A percentile compares a stretch with the other conserved stretches of the same genome.
Evolutionary conservation across 2,797 vertebrate genomes (phyloP).

Genomic region (Crenuchus spilurus): DNA sequence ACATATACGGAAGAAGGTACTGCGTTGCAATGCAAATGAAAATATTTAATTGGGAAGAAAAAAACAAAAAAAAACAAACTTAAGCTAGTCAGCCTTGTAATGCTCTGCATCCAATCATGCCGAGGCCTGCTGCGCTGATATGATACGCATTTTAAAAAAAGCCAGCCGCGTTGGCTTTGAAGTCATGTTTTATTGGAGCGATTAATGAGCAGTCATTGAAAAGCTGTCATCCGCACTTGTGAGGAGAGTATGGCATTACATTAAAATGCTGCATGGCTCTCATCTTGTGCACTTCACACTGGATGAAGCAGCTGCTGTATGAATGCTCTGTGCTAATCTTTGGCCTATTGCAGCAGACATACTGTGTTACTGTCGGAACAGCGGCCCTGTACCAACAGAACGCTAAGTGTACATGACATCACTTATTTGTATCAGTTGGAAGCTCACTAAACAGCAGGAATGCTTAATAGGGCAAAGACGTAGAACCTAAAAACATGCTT

Average conservation of each 20-base stretch:
- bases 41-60: neutral
- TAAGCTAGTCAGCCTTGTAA: constrained; percentile 9
- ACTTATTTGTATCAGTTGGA: neutral
- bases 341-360: neutral
- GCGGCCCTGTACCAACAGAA: neutral
- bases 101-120: neutral
- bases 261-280: constrained; percentile 1
- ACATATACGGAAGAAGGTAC: neutral
- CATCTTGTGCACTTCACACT: constrained; percentile 2
- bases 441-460: neutral
- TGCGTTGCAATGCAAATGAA: neutral
- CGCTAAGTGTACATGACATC: constrained; percentile 7
- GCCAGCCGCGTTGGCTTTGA: neutral
- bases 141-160: neutral
- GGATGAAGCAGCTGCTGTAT: neutral
- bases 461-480: neutral
- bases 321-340: neutral
- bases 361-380: neutral
- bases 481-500: neutral
- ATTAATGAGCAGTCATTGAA: constrained; percentile 15
- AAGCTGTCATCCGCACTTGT: neutral
- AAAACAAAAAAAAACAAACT: neutral
- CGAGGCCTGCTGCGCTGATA: neutral
- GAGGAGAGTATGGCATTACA: neutral
- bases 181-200: constrained; percentile 5